Base-by-base conservation (phyloP, 1,140 invertebrate species). In the Neodiprion virginianus region DNA sequence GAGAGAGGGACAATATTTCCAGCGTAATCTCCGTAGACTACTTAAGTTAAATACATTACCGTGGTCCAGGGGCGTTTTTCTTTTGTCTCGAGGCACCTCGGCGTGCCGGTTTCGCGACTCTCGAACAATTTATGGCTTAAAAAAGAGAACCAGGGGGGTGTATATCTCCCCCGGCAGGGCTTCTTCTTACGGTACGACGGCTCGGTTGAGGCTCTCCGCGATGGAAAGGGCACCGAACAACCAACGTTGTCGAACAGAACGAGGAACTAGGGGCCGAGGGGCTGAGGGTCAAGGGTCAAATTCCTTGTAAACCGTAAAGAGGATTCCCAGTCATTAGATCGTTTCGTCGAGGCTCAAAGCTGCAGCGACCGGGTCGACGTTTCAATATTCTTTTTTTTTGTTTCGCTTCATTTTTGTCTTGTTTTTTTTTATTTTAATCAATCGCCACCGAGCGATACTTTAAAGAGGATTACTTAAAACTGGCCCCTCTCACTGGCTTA, bases 271-370 rank as follows among this genome's bases (percentile, higher is more conserved):
- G 61, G 61, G 49, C 75, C 74, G 75, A 68, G 67, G 71, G 61
- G 75, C 75, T 66, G 70, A 74, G 72, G 77, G 78, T 53, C 50
- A 83, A 84, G 83, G 83, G 83, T 85, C 83, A 86, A 84, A 86
- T 83, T 88, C 85, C 86, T 87, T 87, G 84, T 85, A 87, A 88
- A 86, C 86, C 85, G 87, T 88, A 88, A 88, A 88, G 86, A 86
- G 87, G 86, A 88, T 88, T 87, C 81, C 79, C 80, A 84, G 82
- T 88, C 87, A 87, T 88, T 88, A 88, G 82, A 87, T 84, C 83
- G 83, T 85, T 86, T 83, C 82, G 79, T 84, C 80, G 75, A 76
- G 78, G 79, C 74, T 79, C 75, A 40, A 21, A 53, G 50, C 50
- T 21, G 17, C 17, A 21, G 17, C 17, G 17, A 21, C 17, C 17